phyloP scores from a whole-genome alignment of 2,888 invertebrate species.

The Melipona beecheii region DNA sequence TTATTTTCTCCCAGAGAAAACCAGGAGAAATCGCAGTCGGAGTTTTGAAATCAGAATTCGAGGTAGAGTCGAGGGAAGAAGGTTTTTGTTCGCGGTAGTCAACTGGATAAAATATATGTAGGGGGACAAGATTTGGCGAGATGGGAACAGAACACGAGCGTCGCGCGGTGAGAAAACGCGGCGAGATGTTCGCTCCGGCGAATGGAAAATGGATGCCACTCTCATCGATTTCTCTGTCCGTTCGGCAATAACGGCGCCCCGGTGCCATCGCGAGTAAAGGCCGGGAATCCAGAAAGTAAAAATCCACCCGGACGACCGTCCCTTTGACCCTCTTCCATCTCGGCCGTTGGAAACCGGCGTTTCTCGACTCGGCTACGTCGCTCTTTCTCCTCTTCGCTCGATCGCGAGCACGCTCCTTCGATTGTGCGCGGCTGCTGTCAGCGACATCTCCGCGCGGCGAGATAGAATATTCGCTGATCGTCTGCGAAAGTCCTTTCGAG shows the following conservation, averaged over 20 bases:
- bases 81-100: not conserved
- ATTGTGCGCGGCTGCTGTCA: not conserved
- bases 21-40: not conserved
- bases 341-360: not conserved
- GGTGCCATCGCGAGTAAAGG: slow-evolving; percentile 48
- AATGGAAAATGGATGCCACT: slow-evolving; percentile 68
- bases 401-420: not conserved
- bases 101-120: not conserved
- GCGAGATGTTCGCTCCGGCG: slow-evolving; percentile 63
- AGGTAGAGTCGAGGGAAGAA: not conserved
- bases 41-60: not conserved
- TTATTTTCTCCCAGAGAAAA: not conserved
- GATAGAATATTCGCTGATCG: not conserved
- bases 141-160: slow-evolving; percentile 34
- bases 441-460: not conserved
- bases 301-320: slow-evolving; percentile 45
- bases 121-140: slow-evolving; percentile 5
- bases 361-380: slow-evolving; percentile 23
- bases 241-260: slow-evolving; percentile 78
- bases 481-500: not conserved
- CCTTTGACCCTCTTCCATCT: not conserved
- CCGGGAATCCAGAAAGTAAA: slow-evolving; percentile 72
- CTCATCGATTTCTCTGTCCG: slow-evolving; percentile 81
- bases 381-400: not conserved
- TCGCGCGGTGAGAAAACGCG: slow-evolving; percentile 67